A percentile compares a stretch with the other conserved stretches of the same genome.
Evolutionary conservation across 1,140 invertebrate species (phyloP).

Genomic region (Bombyx mandarina): DNA sequence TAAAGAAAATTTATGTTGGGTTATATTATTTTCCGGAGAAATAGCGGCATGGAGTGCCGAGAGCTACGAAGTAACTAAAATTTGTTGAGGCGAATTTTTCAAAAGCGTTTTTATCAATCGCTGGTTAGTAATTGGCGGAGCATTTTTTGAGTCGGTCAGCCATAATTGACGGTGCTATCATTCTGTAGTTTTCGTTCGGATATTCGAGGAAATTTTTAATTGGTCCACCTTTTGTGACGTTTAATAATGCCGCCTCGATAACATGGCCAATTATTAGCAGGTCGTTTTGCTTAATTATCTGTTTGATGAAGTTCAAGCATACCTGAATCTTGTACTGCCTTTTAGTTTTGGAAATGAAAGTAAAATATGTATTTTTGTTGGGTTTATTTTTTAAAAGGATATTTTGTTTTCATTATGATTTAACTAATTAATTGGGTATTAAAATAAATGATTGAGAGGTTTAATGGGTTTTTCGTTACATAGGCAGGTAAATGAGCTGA

Average conservation of each 20-base stretch:
- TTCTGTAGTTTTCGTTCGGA: slow-evolving; percentile 56
- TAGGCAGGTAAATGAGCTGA: too few species aligned
- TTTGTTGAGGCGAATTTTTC: slow-evolving; percentile 60
- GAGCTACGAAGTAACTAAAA: slow-evolving; percentile 50
- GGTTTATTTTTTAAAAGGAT: too few species aligned
- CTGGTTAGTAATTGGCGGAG: slow-evolving; percentile 55
- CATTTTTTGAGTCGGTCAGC: slow-evolving; percentile 34
- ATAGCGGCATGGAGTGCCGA: slow-evolving; percentile 30
- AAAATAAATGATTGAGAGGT: too few species aligned
- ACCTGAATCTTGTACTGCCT: too few species aligned
- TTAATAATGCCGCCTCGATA: slow-evolving; percentile 59
- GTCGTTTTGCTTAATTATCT: slow-evolving; percentile 63
- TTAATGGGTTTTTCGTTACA: too few species aligned
- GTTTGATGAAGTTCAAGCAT: slow-evolving; percentile 11
- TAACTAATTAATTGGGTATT: too few species aligned
- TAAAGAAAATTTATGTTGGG: slow-evolving; percentile 25
- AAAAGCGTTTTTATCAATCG: slow-evolving; percentile 63
- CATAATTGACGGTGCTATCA: slow-evolving; percentile 63
- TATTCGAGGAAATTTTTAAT: slow-evolving; percentile 69
- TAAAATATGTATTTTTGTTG: too few species aligned
- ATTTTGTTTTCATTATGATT: too few species aligned
- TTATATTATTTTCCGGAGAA: slow-evolving; percentile 34
- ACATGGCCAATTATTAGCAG: slow-evolving; percentile 60
- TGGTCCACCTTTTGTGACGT: slow-evolving; percentile 64
- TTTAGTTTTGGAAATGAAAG: too few species aligned